Conservation (phyloP, 1,140 invertebrate species). For the Leucophenga varia region DNA sequence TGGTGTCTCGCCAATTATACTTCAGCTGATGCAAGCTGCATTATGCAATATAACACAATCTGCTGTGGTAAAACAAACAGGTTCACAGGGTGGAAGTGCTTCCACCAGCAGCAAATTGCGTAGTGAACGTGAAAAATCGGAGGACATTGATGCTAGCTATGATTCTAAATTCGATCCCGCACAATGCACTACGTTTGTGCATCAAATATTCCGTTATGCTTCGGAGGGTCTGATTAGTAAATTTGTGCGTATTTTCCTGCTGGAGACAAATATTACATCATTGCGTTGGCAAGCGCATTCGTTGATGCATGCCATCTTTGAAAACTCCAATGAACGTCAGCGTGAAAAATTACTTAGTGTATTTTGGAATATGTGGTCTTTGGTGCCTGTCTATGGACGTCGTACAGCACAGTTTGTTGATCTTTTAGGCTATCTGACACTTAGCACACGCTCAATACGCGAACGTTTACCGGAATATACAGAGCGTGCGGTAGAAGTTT, state of each 20-base stretch:
- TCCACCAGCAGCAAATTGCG: conserved; percentile 53
- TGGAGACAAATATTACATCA: conserved; percentile 90
- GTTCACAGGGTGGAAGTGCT: conserved; percentile 19
- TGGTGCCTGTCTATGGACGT: conserved; percentile 85
- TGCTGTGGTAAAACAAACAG: conserved; percentile 31
- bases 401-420: conserved; percentile 97
- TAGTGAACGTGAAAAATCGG: conserved; percentile 67
- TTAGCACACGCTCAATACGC: conserved; percentile 65
- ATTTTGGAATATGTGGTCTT: conserved; percentile 89
- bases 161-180: conserved; percentile 71
- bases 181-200: conserved; percentile 69
- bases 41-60: conserved; percentile 64
- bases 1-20: conserved; percentile 87
- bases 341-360: conserved; percentile 79
- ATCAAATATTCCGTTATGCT: conserved; percentile 72
- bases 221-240: conserved; percentile 68
- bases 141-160: conserved; percentile 63
- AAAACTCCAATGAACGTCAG: conserved; percentile 76
- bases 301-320: conserved; percentile 80
- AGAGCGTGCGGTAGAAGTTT: conserved; percentile 79
- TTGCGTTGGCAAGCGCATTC: conserved; percentile 95
- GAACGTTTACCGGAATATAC: conserved; percentile 73
- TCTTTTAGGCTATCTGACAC: conserved; percentile 87
- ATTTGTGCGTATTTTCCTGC: conserved; percentile 87
- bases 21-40: conserved; percentile 87